Evolutionary conservation across 2,888 invertebrate genomes (phyloP).

Genomic region (Stenoptilia bipunctidactyla): DNA sequence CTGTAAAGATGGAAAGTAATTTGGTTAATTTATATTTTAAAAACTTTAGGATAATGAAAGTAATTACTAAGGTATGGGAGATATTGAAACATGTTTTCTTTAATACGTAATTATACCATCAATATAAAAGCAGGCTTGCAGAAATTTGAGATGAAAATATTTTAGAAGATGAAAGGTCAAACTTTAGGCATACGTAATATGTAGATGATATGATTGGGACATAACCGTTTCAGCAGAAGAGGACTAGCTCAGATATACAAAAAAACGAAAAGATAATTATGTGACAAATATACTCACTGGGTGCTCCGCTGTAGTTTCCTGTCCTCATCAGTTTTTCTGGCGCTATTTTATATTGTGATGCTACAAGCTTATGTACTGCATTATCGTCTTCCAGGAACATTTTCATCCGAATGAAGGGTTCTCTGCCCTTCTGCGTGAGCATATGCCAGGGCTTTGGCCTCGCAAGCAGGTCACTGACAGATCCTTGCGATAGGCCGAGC

Average conservation of each 20-base stretch:
- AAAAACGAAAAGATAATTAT: too few species aligned
- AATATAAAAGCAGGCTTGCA: too few species aligned
- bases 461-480: conserved; percentile 96
- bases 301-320: conserved; percentile 89
- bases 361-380: conserved; percentile 94
- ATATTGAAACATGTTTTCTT: too few species aligned
- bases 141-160: too few species aligned
- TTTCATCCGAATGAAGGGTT: conserved; percentile 98
- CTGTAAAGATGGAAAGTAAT: too few species aligned
- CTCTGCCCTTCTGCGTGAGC: conserved; percentile 96
- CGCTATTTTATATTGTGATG: conserved; percentile 97
- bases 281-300: conserved; percentile 80
- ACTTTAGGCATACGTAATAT: background rate
- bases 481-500: conserved; percentile 95
- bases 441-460: conserved; percentile 99
- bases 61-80: too few species aligned
- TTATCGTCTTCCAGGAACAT: conserved; percentile 97
- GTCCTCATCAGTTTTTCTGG: conserved; percentile 98
- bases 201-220: background rate
- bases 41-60: too few species aligned
- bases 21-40: too few species aligned
- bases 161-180: background rate
- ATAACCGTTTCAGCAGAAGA: too few species aligned
- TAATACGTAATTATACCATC: too few species aligned
- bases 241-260: too few species aligned